Conservation (phyloP, 1,140 invertebrate genomes). For the Brachionus angularis region DNA sequence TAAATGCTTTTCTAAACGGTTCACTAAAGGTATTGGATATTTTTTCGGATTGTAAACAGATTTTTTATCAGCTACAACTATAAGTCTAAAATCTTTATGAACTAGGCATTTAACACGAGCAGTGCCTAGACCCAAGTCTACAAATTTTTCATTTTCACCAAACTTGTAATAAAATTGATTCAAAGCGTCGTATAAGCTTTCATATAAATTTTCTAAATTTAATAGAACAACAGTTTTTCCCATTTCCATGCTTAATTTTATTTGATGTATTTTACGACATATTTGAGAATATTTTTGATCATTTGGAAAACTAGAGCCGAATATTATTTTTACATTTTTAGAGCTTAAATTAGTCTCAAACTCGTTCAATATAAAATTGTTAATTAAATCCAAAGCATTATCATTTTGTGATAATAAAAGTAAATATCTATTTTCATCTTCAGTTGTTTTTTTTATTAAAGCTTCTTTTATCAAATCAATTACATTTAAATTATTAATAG, state of each 20-base stretch:
- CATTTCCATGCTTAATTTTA: slow-evolving; percentile 56
- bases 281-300: slow-evolving; percentile 48
- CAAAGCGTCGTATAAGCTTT: slow-evolving; percentile 55
- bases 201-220: slow-evolving; percentile 55
- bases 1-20: slow-evolving; percentile 54
- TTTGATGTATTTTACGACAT: slow-evolving; percentile 55
- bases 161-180: slow-evolving; percentile 55
- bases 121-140: slow-evolving; percentile 54
- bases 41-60: slow-evolving; percentile 49
- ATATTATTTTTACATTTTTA: slow-evolving; percentile 42
- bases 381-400: slow-evolving; percentile 37
- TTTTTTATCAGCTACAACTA: slow-evolving; percentile 54
- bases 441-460: background rate
- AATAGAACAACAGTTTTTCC: slow-evolving; percentile 53
- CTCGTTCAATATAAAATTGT: slow-evolving; percentile 28
- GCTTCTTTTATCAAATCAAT: slow-evolving; percentile 42
- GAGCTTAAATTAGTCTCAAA: background rate
- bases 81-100: slow-evolving; percentile 51
- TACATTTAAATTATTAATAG: slow-evolving; percentile 39
- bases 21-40: slow-evolving; percentile 55
- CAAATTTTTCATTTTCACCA: slow-evolving; percentile 51
- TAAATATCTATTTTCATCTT: slow-evolving; percentile 46
- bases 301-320: slow-evolving; percentile 30
- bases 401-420: slow-evolving; percentile 25
- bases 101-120: slow-evolving; percentile 54